Evolutionary conservation across 1,140 invertebrate genomes (phyloP).

Genomic region (Homarus americanus): DNA sequence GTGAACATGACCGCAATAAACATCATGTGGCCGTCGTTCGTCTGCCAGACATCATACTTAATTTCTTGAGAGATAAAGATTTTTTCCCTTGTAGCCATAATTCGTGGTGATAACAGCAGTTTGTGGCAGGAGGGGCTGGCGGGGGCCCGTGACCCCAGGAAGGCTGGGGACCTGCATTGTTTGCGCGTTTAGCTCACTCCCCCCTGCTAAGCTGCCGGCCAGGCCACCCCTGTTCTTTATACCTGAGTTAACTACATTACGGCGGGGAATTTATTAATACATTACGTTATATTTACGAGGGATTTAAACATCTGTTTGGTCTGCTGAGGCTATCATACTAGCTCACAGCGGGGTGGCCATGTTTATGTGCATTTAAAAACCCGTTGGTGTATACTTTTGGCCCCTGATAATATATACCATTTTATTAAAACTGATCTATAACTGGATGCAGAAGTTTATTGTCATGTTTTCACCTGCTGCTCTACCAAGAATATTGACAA

Average conservation of each 20-base stretch:
- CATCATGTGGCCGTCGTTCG: no score
- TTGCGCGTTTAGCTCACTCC: background rate
- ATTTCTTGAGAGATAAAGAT: no score
- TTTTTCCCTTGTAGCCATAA: no score
- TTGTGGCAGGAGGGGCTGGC: no score
- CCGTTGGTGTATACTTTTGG: constrained; percentile 25
- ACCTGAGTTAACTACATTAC: constrained; percentile 58
- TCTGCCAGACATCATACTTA: no score
- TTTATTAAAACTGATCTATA: background rate
- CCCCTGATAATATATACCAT: constrained; percentile 6
- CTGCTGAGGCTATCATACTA: constrained; percentile 49
- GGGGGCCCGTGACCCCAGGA: no score
- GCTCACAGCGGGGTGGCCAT: constrained; percentile 22
- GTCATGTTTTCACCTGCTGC: constrained; percentile 38
- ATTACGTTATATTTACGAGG: constrained; percentile 57
- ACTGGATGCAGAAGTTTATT: constrained; percentile 11
- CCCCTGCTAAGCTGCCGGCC: background rate
- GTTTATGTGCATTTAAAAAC: constrained; percentile 46
- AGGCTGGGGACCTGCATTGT: no score
- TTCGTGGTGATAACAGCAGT: no score
- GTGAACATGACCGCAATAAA: no score
- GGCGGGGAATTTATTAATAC: constrained; percentile 59
- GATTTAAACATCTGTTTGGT: constrained; percentile 62
- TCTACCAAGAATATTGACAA: constrained; percentile 30
- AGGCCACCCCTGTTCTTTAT: constrained; percentile 32